Evolutionary conservation across 2,797 vertebrate species (phyloP).

Genomic region (Synanceia verrucosa): DNA sequence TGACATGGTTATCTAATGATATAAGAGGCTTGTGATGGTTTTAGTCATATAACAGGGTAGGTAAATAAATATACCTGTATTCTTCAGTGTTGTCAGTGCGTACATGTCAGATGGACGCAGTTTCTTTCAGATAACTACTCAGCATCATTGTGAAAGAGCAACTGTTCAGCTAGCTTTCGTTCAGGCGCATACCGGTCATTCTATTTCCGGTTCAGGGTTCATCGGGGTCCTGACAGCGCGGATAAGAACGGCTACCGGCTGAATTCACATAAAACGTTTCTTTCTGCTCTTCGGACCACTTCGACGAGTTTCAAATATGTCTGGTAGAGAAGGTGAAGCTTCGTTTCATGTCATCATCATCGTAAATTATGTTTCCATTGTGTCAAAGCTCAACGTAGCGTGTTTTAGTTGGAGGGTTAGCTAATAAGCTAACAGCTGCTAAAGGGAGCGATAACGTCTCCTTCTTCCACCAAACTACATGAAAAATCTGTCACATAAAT

Average conservation of each 20-base stretch:
- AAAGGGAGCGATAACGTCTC: background rate
- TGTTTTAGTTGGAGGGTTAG: background rate
- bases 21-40: background rate
- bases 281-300: background rate
- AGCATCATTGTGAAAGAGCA: background rate
- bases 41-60: fast-evolving
- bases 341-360: fast-evolving
- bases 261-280: background rate
- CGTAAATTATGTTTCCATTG: background rate
- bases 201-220: conserved; percentile 60
- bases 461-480: background rate
- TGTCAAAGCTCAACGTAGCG: background rate
- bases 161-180: background rate
- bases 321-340: conserved; percentile 82
- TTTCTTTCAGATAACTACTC: background rate
- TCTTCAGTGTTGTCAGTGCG: background rate
- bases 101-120: background rate
- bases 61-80: conserved; percentile 18
- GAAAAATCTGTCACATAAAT: background rate
- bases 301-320: conserved; percentile 65
- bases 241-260: conserved; percentile 2
- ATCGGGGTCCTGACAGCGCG: conserved; percentile 59
- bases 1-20: background rate
- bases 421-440: conserved; percentile 18
- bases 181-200: conserved; percentile 47